A percentile compares a stretch with the other conserved stretches of the same genome.
These are phyloP conservation scores for Zhuqinia jingwanae DNA, from an alignment of 2,888 invertebrate genomes.

Conservation along the genomic window DNA sequence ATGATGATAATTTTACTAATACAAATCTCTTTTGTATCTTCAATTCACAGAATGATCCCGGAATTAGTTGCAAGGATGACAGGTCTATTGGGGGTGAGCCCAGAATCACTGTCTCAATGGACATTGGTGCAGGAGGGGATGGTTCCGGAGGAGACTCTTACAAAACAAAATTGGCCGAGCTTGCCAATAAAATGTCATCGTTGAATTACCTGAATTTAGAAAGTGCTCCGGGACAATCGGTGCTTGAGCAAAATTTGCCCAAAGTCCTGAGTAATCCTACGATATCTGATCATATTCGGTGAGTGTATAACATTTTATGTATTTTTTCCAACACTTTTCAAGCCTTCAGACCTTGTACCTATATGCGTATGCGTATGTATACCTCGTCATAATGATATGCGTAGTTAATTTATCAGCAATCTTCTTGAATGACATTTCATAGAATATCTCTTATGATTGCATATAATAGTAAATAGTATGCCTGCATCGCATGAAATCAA, in stretches of 20 bases:
- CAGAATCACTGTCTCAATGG: conserved; percentile 55
- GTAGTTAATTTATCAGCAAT: neutral
- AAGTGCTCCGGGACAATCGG: conserved; percentile 68
- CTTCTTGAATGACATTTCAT: neutral
- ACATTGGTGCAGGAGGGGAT: conserved; percentile 61
- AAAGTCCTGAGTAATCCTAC: conserved; percentile 90
- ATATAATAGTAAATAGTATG: neutral
- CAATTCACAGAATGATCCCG: conserved; percentile 51
- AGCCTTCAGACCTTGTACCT: conserved; percentile 45
- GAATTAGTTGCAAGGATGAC: conserved; percentile 58
- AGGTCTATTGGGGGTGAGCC: conserved; percentile 48
- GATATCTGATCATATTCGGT: conserved; percentile 81
- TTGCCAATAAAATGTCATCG: conserved; percentile 77
- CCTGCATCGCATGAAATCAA: neutral
- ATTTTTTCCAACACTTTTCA: neutral
- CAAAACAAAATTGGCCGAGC: conserved; percentile 62
- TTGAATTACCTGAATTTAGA: conserved; percentile 79
- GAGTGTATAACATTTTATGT: conserved; percentile 18
- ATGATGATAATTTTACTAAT: neutral
- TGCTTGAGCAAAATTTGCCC: conserved; percentile 82
- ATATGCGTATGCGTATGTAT: neutral
- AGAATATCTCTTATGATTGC: neutral
- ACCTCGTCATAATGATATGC: conserved; percentile 3
- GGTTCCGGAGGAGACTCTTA: conserved; percentile 64
- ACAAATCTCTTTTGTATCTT: neutral